Evolutionary conservation across 2,113 vertebrate genomes (phyloP).

Genomic region (Capreolus pygargus): DNA sequence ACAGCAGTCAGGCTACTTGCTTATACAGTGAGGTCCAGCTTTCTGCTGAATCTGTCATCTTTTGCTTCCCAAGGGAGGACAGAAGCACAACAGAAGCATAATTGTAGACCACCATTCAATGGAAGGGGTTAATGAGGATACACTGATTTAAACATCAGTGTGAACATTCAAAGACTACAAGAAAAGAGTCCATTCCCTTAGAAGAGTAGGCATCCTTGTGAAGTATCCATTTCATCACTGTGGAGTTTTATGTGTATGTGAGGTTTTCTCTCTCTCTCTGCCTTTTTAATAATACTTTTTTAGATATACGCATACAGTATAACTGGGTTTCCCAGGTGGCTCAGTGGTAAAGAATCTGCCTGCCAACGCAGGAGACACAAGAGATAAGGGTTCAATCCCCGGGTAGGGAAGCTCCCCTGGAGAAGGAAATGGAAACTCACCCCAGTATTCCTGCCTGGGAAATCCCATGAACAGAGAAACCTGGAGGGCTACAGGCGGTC

Average conservation of each 20-base stretch:
- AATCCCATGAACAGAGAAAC: not conserved
- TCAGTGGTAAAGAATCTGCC: not conserved
- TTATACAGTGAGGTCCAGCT: conserved; percentile 71
- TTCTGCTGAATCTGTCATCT: conserved; percentile 69
- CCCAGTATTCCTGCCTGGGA: not conserved
- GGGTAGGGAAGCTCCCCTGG: not conserved
- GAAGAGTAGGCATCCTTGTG: not conserved
- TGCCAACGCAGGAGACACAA: not conserved
- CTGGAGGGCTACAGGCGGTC: not conserved
- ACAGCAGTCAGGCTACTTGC: conserved; percentile 79
- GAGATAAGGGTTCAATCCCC: not conserved
- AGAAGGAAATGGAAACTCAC: not conserved
- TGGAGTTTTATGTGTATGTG: not conserved
- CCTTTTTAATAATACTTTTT: not conserved
- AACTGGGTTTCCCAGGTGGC: not conserved
- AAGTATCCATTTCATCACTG: not conserved
- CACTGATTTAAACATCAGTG: not conserved
- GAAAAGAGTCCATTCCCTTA: conserved; percentile 25
- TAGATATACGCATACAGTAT: not conserved
- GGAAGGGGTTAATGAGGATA: conserved; percentile 61
- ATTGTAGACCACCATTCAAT: conserved; percentile 63
- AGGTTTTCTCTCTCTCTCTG: not conserved
- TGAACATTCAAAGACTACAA: not conserved
- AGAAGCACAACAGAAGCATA: conserved; percentile 48
- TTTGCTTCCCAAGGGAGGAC: conserved; percentile 29